These are phyloP conservation scores for Chloroceryle aenea DNA, from an alignment of 2,113 vertebrate genomes.

Conservation along the genomic window DNA sequence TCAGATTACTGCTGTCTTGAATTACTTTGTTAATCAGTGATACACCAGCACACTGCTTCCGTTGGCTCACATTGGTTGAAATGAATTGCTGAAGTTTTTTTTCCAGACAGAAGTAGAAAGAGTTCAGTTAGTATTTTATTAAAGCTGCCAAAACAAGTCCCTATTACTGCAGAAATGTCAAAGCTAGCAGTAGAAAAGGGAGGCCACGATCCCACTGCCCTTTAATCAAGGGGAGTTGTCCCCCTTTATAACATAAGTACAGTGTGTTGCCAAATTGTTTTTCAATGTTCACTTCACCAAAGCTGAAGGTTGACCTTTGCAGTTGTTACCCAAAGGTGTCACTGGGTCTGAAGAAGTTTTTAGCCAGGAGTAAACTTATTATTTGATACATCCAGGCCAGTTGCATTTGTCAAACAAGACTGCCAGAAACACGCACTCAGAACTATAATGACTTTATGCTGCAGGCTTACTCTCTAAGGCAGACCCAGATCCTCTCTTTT, in stretches of 20 bases:
- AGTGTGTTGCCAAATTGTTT: constrained; percentile 12
- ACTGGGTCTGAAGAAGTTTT: background rate
- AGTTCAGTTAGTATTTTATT: background rate
- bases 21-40: background rate
- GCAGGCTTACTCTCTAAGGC: background rate
- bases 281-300: background rate
- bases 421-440: rapidly evolving
- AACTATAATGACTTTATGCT: background rate
- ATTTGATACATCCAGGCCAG: background rate
- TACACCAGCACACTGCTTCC: background rate
- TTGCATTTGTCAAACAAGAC: background rate
- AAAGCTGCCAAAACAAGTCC: background rate
- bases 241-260: background rate
- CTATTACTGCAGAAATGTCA: constrained; percentile 23
- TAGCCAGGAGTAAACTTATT: background rate
- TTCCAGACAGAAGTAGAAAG: background rate
- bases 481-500: background rate
- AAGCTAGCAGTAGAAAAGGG: background rate
- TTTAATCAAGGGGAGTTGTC: constrained; percentile 36
- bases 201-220: background rate
- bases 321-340: constrained; percentile 9
- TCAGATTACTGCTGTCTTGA: background rate
- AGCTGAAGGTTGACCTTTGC: constrained; percentile 55
- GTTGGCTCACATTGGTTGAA: background rate
- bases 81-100: background rate